phyloP scores from a whole-genome alignment of 2,113 vertebrate species.

The Leucosticte australis region DNA sequence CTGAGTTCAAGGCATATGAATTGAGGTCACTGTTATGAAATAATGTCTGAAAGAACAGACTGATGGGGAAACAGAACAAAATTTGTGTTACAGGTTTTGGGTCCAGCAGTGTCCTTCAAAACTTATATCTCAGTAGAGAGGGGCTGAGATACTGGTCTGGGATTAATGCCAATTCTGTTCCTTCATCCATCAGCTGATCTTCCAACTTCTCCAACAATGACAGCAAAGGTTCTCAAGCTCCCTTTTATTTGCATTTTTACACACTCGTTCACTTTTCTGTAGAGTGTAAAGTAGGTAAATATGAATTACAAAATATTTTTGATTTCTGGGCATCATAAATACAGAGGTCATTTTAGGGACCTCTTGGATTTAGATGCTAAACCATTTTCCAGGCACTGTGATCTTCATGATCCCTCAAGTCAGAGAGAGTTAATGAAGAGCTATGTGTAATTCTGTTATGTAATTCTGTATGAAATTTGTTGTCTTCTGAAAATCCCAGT shows the following conservation, averaged over 20 bases:
- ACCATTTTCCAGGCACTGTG: not conserved
- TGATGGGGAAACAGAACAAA: not conserved
- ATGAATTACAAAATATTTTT: not conserved
- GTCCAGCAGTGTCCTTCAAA: not conserved
- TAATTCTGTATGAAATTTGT: not conserved
- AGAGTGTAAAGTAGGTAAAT: not conserved
- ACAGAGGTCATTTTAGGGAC: not conserved
- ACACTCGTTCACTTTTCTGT: not conserved
- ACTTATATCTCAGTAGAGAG: not conserved
- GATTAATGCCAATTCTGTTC: not conserved
- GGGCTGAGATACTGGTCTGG: fast-evolving
- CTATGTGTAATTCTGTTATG: not conserved
- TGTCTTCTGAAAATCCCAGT: not conserved
- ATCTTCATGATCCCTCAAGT: not conserved
- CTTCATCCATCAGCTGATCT: not conserved
- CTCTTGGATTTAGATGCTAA: not conserved
- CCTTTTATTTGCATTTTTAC: not conserved
- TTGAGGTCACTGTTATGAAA: not conserved
- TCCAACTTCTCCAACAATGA: not conserved
- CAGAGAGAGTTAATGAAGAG: not conserved
- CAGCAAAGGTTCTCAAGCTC: not conserved
- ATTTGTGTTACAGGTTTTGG: not conserved
- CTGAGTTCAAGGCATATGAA: not conserved
- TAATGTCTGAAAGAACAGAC: not conserved
- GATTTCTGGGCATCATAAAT: not conserved